Evolutionary conservation across 1,140 invertebrate genomes (phyloP).

Genomic region (Drosophila quadrilineata): DNA sequence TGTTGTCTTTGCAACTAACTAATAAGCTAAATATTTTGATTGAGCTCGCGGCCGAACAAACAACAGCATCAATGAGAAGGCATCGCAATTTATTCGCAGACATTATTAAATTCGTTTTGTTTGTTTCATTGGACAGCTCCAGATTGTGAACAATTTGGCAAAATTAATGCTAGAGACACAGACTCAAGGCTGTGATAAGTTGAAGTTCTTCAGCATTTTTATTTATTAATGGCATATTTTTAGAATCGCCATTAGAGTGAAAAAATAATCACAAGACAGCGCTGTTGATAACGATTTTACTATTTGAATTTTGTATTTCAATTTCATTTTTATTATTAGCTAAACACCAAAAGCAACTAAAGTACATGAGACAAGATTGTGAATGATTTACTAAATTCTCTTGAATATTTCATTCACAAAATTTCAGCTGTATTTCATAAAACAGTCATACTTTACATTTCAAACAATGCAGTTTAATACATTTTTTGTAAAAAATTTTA

Average conservation of each 20-base stretch:
- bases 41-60: slow-evolving; percentile 35
- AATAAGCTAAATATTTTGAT: slow-evolving; percentile 78
- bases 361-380: no score
- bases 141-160: slow-evolving; percentile 66
- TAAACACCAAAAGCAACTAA: no score
- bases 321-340: no score
- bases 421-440: no score
- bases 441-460: no score
- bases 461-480: no score
- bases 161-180: slow-evolving; percentile 53
- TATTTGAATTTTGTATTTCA: no score
- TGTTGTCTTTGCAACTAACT: slow-evolving; percentile 63
- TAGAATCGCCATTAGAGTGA: no score
- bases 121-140: slow-evolving; percentile 41
- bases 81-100: slow-evolving; percentile 38
- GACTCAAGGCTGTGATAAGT: slow-evolving; percentile 64
- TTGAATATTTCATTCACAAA: no score
- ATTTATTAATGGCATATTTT: slow-evolving; percentile 13
- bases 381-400: no score
- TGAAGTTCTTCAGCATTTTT: slow-evolving; percentile 6
- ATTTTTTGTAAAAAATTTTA: no score
- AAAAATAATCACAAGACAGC: no score
- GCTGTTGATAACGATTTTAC: slow-evolving; percentile 23
- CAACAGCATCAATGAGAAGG: slow-evolving; percentile 10
- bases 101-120: slow-evolving; percentile 51